These are phyloP conservation scores for Drosophila biarmipes DNA, from an alignment of 1,140 invertebrate species.

Conservation along the genomic window DNA sequence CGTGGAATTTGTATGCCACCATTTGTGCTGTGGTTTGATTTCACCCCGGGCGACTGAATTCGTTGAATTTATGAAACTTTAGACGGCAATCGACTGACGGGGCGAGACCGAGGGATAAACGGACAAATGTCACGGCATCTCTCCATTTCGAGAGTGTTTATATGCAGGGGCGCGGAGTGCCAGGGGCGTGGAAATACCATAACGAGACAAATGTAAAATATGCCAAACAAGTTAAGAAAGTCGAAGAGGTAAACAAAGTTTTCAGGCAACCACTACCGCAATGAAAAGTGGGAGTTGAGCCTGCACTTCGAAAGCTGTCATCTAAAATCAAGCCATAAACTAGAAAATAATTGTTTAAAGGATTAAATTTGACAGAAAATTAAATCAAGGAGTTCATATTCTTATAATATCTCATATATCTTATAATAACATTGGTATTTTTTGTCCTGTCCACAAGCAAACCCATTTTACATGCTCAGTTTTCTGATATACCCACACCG, in stretches of 20 bases:
- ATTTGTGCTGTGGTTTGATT: conserved; percentile 5
- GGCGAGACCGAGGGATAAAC: conserved; percentile 33
- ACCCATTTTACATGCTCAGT: conserved; percentile 15
- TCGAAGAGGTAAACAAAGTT: conserved; percentile 19
- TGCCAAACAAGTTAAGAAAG: conserved; percentile 37
- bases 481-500: conserved; percentile 6
- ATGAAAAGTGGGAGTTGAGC: background rate
- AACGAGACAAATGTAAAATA: conserved; percentile 22
- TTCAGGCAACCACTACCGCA: background rate
- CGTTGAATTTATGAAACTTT: conserved; percentile 81
- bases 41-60: conserved; percentile 58
- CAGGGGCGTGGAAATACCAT: background rate
- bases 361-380: background rate
- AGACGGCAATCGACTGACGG: conserved; percentile 55
- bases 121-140: conserved; percentile 57
- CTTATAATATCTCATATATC: background rate
- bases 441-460: background rate
- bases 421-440: too few relatives aligned
- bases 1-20: conserved; percentile 4
- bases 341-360: background rate
- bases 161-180: background rate
- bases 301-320: conserved; percentile 3
- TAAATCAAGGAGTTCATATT: background rate
- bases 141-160: conserved; percentile 42
- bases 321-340: conserved; percentile 2